Evolutionary conservation across 2,113 vertebrate genomes (phyloP).

Genomic region (Falco punctatus): DNA sequence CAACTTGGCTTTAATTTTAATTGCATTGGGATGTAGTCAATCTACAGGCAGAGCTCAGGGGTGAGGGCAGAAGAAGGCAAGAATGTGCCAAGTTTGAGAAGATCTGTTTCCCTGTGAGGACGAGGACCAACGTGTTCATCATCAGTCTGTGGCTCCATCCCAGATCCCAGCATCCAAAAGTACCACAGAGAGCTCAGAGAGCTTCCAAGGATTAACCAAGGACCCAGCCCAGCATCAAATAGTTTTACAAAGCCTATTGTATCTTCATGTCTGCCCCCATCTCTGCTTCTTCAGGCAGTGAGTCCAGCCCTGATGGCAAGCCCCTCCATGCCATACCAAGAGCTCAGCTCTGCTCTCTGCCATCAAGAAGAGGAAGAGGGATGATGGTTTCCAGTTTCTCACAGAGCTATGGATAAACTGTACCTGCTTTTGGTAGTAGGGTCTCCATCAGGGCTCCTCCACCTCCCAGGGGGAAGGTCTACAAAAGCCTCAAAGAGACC

Average conservation of each 20-base stretch:
- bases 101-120: background rate
- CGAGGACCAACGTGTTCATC: background rate
- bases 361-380: fast-evolving
- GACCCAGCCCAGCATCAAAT: background rate
- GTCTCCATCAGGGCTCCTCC: background rate
- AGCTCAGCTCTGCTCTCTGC: background rate
- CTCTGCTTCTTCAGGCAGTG: background rate
- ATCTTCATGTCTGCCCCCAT: background rate
- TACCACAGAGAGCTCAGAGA: background rate
- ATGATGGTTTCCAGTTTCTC: background rate
- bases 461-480: background rate
- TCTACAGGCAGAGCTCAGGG: background rate
- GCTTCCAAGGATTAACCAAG: background rate
- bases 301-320: background rate
- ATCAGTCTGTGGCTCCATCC: background rate
- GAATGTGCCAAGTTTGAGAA: background rate
- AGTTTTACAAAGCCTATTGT: background rate
- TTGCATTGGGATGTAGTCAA: fast-evolving
- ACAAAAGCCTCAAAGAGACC: background rate
- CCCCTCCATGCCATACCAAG: fast-evolving
- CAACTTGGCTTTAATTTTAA: background rate
- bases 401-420: background rate
- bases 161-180: background rate
- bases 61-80: background rate
- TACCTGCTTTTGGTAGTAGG: background rate